Base-by-base conservation (phyloP, 1,140 invertebrate species). In the Drosophila virilis region DNA sequence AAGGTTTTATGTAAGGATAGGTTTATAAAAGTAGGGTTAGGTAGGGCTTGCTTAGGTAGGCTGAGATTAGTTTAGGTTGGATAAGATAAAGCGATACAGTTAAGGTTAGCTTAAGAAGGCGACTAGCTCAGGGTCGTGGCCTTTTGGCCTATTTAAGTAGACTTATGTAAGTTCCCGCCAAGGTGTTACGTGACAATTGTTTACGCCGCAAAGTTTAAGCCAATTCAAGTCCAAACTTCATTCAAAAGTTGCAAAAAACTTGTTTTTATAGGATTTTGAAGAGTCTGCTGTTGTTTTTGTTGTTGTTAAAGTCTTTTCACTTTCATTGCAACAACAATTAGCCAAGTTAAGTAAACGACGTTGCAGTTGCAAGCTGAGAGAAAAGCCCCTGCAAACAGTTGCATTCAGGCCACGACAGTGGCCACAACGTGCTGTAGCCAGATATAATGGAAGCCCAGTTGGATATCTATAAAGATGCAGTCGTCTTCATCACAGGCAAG, bases 401-500 rank as follows among this genome's bases (percentile, higher is more conserved):
- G 85, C 51, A 60, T 62, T 71, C 38, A 51, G 42, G 74, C 48
- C 64, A 62, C 45, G 60, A 64, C 67, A 78, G 70, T 74, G 78
- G 64, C 60, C 62, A 61, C 80, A 89, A 28, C 65, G 77, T 61
- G 58, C 64, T 51, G 43, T n/a, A 51, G 60, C 13, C 57, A 46
- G 32, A 48, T 46, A 61, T 42, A 32, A 70, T 74, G 51, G 46
- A 58, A 6, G 10, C 51, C 13, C 50, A 64, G 12, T 13, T 51
- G 40, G 78, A 85, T 59, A 78, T 91, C 59, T 93, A 91, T 46
- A 52, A 80, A 40, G 73, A 85, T 72, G 77, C 88, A 0, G 78
- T 82, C 15, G 71, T 92, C 51, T 92, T 93, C 42, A 88, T 93
- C 73, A 92, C 92, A 28, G 91, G 92, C 77, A 73, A 77, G 46